These are phyloP conservation scores for Lagopus muta DNA, from an alignment of 2,113 vertebrate genomes.

Conservation along the genomic window DNA sequence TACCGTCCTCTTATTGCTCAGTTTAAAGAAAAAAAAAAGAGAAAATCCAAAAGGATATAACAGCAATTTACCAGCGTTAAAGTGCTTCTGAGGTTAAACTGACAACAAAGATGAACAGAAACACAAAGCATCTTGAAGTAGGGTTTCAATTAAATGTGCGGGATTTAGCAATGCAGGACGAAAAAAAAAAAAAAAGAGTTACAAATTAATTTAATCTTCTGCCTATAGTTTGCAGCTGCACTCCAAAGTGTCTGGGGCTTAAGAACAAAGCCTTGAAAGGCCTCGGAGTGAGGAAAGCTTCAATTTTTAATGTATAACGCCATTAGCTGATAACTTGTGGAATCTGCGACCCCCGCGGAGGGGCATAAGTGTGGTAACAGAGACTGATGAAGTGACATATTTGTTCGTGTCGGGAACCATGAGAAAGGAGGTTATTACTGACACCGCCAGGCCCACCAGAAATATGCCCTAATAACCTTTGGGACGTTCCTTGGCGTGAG, in stretches of 20 bases:
- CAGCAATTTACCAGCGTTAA: conserved; percentile 80
- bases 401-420: conserved; percentile 63
- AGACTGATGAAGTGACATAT: conserved; percentile 81
- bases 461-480: conserved; percentile 78
- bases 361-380: conserved; percentile 77
- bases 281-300: conserved; percentile 77
- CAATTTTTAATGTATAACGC: conserved; percentile 86
- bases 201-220: conserved; percentile 90
- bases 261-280: conserved; percentile 84
- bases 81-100: conserved; percentile 81
- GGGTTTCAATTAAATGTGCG: conserved; percentile 84
- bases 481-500: conserved; percentile 66
- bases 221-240: conserved; percentile 83
- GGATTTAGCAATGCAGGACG: conserved; percentile 80
- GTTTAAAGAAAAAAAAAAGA: background rate
- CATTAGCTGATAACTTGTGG: conserved; percentile 93
- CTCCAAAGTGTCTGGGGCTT: conserved; percentile 82
- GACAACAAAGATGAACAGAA: conserved; percentile 77
- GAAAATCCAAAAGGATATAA: conserved; percentile 79
- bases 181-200: conserved; percentile 75
- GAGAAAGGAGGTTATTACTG: conserved; percentile 75
- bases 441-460: conserved; percentile 66
- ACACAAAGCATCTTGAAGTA: conserved; percentile 82
- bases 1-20: conserved; percentile 51
- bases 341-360: conserved; percentile 81